Evolutionary conservation across 2,888 invertebrate species (phyloP).

Genomic region (Bimastos eiseni): DNA sequence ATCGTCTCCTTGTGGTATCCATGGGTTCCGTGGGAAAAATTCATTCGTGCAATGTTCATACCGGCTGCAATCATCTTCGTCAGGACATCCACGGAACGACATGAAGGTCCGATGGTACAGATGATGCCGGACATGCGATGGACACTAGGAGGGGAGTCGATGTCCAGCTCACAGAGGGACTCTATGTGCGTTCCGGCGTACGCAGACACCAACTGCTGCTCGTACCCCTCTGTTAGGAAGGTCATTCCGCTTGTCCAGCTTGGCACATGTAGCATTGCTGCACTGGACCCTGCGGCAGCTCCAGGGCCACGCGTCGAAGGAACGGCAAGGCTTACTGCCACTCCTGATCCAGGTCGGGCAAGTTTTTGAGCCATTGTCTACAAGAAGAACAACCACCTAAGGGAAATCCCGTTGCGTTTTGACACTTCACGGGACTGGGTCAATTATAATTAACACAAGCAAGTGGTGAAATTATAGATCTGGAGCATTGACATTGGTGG

Average conservation of each 20-base stretch:
- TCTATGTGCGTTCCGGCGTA: slow-evolving; percentile 75
- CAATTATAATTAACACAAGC: too few species aligned
- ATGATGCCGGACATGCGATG: slow-evolving; percentile 91
- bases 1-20: slow-evolving; percentile 76
- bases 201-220: slow-evolving; percentile 57
- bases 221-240: slow-evolving; percentile 41
- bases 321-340: neutral
- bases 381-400: neutral
- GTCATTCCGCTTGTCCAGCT: slow-evolving; percentile 43
- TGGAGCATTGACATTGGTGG: too few species aligned
- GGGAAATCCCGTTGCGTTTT: neutral
- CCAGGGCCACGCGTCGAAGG: neutral
- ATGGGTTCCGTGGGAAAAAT: slow-evolving; percentile 70
- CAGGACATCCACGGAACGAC: slow-evolving; percentile 72
- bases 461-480: too few species aligned
- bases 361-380: slow-evolving; percentile 20
- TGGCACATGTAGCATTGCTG: slow-evolving; percentile 35
- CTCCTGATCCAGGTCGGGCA: neutral
- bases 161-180: slow-evolving; percentile 91
- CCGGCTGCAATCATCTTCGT: slow-evolving; percentile 94
- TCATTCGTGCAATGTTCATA: slow-evolving; percentile 93
- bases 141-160: slow-evolving; percentile 83
- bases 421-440: neutral
- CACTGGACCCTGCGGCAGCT: neutral
- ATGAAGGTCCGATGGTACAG: slow-evolving; percentile 81